phyloP scores from a whole-genome alignment of 2,888 invertebrate genomes.

The Maniola hyperantus region DNA sequence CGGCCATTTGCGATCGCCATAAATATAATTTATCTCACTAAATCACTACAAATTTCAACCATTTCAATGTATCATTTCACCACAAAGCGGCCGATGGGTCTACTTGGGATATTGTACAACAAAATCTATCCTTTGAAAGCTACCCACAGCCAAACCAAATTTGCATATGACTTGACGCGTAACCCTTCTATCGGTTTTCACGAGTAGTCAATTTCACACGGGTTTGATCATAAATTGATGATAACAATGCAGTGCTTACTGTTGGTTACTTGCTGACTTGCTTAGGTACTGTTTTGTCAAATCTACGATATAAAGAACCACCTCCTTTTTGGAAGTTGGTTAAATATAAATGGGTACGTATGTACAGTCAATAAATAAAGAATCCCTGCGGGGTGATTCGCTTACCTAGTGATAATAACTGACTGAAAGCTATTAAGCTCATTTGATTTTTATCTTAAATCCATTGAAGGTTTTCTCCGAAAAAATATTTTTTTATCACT shows the following conservation, averaged over 20 bases:
- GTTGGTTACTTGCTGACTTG: too few species aligned
- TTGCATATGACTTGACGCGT: slow-evolving; percentile 36
- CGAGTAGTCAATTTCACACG: slow-evolving; percentile 17
- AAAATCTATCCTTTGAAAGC: slow-evolving; percentile 35
- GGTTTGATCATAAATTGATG: slow-evolving; percentile 8
- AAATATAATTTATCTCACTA: slow-evolving; percentile 1
- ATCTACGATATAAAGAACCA: background rate
- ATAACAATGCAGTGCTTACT: too few species aligned
- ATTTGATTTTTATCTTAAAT: too few species aligned
- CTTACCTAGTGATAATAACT: too few species aligned
- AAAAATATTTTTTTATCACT: too few species aligned
- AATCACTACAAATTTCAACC: slow-evolving; percentile 10
- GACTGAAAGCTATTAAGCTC: too few species aligned
- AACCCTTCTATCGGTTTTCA: slow-evolving; percentile 27
- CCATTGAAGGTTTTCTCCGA: too few species aligned
- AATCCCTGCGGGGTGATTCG: too few species aligned
- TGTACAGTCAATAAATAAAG: too few species aligned
- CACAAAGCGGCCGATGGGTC: slow-evolving; percentile 30
- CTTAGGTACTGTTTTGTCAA: background rate
- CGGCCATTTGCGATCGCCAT: background rate
- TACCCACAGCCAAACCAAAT: slow-evolving; percentile 33
- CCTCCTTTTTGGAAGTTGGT: too few species aligned
- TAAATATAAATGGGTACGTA: too few species aligned
- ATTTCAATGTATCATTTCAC: slow-evolving; percentile 28
- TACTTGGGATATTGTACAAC: slow-evolving; percentile 33